Base-by-base conservation (phyloP, 2,888 invertebrate genomes). In the Parochlus steinenii region DNA sequence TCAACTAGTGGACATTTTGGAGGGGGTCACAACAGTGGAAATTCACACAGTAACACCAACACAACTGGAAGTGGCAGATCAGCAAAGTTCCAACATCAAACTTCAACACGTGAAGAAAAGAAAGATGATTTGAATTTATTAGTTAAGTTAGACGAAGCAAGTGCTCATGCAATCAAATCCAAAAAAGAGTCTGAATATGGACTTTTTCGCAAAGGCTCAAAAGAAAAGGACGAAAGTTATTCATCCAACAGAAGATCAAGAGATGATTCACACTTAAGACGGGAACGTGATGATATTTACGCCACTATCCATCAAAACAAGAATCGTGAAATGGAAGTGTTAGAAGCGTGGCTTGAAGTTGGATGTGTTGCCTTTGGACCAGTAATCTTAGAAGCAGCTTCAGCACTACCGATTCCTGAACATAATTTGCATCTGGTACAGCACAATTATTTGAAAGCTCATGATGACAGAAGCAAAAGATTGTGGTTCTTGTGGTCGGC, bases 401-500 rank as follows among this genome's bases (percentile, higher is more conserved):
- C 80, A 12, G 83, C 87, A 15, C 56, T 83, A 45, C 76, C 81
- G 18, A 71, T 74, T 52, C 71, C 77, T 20, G 81, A 82, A 40
- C 75, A 76, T 48, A 75, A 79, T 51, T 55, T 81, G 36, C 79
- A 83, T 53, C 54, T 74, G 15, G 72, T 78, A 10, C 86, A 87
- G 53, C 83, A 85, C 47, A 80, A 79, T 44, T 77, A 82, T 53
- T 55, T 87, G 27, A 77, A 74, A 49, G 68, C 74, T 31, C 85
- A 86, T 47, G 97, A 98, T 58, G 75, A 75, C 15, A 71, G 76
- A 45, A 74, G 75, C 1, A 85, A 83, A 51, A 70, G 92, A 38
- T 62, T 98, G 22, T 92, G 90, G 87, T 97, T 98, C 53, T 58
- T 98, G 17, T 97, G 95, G 95, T 75, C 82, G 0, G 64, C 64